Conservation (phyloP, 2,888 invertebrate genomes). For the Melanostoma mellinum region DNA sequence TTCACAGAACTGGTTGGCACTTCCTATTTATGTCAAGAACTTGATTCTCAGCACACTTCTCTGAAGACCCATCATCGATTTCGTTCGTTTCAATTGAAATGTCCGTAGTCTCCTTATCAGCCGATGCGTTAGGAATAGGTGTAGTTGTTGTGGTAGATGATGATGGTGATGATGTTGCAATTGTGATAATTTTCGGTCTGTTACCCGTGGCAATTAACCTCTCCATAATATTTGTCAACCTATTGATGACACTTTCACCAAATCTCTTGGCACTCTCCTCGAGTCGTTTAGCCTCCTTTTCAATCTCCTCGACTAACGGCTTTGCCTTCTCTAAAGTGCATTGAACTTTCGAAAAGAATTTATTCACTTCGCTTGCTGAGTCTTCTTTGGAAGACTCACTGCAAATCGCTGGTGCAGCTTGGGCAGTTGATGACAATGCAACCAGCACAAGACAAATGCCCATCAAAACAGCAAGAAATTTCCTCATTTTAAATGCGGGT, state of each 20-base stretch:
- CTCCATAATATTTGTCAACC: conserved; percentile 76
- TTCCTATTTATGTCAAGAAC: conserved; percentile 73
- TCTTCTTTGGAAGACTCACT: conserved; percentile 47
- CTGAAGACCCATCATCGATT: conserved; percentile 32
- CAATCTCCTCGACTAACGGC: conserved; percentile 79
- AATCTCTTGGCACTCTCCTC: conserved; percentile 78
- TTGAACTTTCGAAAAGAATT: conserved; percentile 77
- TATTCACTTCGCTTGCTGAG: conserved; percentile 76
- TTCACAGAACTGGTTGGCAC: conserved; percentile 68
- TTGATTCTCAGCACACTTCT: conserved; percentile 72
- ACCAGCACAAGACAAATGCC: conserved; percentile 19
- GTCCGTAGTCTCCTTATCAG: conserved; percentile 6
- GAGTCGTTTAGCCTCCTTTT: conserved; percentile 78
- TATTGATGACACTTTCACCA: conserved; percentile 76
- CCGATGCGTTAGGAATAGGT: background rate
- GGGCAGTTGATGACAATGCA: conserved; percentile 6
- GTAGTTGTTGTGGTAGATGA: background rate
- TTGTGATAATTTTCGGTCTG: background rate
- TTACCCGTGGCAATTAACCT: conserved; percentile 62
- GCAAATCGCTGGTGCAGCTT: conserved; percentile 39
- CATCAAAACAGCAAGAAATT: conserved; percentile 38
- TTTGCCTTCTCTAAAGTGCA: conserved; percentile 79
- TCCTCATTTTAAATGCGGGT: conserved; percentile 45
- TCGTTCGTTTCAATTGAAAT: conserved; percentile 49
- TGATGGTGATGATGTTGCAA: background rate